Evolutionary conservation across 1,140 invertebrate genomes (phyloP).

Genomic region (Drosophila oshimai): DNA sequence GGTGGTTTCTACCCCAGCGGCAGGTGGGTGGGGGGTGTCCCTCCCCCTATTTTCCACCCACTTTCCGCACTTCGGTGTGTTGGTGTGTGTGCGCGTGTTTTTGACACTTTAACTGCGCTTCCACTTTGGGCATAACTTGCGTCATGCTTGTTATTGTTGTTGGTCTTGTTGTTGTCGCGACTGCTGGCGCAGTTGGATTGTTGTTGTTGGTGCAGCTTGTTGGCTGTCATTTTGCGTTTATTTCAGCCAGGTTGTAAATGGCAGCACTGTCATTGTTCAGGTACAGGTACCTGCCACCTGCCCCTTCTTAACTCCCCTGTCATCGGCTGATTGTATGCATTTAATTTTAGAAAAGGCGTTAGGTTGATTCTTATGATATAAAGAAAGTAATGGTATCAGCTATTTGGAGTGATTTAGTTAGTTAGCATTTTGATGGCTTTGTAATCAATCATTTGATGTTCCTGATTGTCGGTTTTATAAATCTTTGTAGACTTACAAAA

Average conservation of each 20-base stretch:
- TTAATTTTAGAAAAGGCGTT: conserved; percentile 32
- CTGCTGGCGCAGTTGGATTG: conserved; percentile 8
- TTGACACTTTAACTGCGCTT: conserved; percentile 74
- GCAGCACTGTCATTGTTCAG: conserved; percentile 57
- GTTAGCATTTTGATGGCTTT: not conserved
- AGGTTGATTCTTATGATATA: not conserved
- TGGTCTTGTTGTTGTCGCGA: conserved; percentile 32
- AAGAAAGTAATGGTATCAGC: not conserved
- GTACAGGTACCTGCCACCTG: conserved; percentile 13
- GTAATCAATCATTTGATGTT: not conserved
- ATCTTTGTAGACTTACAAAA: too few relatives aligned
- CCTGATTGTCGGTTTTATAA: too few relatives aligned
- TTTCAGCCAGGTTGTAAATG: conserved; percentile 67
- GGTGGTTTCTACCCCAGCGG: conserved; percentile 5
- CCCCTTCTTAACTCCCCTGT: not conserved
- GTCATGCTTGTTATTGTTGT: conserved; percentile 37
- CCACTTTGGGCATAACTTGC: conserved; percentile 58
- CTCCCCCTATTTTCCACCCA: not conserved
- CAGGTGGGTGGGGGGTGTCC: conserved; percentile 1
- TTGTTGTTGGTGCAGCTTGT: conserved; percentile 43
- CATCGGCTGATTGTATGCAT: conserved; percentile 39
- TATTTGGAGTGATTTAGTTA: not conserved
- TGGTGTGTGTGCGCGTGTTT: conserved; percentile 54
- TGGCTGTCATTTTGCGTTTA: conserved; percentile 70
- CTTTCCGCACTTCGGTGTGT: conserved; percentile 3